These are phyloP conservation scores for Microcebus jonahi DNA, from an alignment of 2,113 vertebrate genomes.

Conservation along the genomic window DNA sequence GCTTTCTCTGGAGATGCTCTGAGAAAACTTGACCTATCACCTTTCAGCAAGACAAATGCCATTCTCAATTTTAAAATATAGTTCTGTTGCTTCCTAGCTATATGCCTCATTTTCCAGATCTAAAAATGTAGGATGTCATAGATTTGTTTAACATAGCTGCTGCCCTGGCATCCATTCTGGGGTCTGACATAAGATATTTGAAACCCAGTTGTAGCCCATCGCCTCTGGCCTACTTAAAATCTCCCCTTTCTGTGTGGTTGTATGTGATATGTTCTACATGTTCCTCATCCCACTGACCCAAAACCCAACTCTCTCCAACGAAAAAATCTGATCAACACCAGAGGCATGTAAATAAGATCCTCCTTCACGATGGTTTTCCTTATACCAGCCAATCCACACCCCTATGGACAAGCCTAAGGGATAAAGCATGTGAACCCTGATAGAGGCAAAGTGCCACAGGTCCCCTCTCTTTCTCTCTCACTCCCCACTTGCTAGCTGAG, in stretches of 20 bases:
- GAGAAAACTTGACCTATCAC: neutral
- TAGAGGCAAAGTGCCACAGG: neutral
- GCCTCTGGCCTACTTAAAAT: neutral
- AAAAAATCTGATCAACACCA: neutral
- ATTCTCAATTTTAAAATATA: neutral
- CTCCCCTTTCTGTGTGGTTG: neutral
- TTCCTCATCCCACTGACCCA: neutral
- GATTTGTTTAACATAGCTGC: neutral
- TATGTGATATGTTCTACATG: neutral
- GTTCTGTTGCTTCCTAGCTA: neutral
- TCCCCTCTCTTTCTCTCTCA: neutral
- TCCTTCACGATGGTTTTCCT: neutral
- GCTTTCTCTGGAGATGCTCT: neutral
- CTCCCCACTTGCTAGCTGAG: neutral
- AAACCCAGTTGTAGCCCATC: neutral
- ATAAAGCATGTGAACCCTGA: neutral
- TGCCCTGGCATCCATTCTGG: neutral
- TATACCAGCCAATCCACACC: neutral
- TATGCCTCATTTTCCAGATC: neutral
- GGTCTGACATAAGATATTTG: neutral
- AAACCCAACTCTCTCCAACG: neutral
- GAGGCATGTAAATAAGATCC: neutral
- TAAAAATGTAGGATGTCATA: neutral
- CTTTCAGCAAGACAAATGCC: neutral
- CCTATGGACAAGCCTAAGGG: neutral